Percentiles rank a stretch among this genome's conserved stretches.
These are phyloP conservation scores for Gymnothorax reevesii DNA, from an alignment of 2,797 vertebrate species.

Conservation along the genomic window DNA sequence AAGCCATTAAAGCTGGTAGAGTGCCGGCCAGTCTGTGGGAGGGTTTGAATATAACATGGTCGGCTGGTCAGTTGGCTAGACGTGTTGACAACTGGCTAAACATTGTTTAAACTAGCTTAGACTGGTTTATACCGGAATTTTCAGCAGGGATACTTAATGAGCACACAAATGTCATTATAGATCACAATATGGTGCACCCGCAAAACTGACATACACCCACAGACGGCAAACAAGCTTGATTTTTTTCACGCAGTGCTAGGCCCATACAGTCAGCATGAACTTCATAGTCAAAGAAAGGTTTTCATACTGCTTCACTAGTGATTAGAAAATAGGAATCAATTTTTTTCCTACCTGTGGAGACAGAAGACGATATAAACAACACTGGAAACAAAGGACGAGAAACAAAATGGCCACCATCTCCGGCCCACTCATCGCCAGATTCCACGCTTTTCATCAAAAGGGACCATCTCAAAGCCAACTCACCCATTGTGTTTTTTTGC, in stretches of 20 bases:
- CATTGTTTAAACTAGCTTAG: no score
- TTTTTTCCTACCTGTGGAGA: not conserved
- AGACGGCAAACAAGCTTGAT: not conserved
- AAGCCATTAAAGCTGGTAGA: no score
- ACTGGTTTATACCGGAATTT: no score
- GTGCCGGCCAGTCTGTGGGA: no score
- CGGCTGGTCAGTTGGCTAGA: no score
- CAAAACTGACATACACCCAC: not conserved
- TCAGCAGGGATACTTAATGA: not conserved
- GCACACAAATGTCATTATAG: conserved; percentile 5
- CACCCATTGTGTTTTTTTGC: not conserved
- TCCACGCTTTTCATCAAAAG: not conserved
- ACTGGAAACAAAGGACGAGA: not conserved
- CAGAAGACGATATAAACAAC: not conserved
- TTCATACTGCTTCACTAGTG: not conserved
- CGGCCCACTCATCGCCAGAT: not conserved
- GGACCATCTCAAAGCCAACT: not conserved
- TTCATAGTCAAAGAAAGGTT: not conserved
- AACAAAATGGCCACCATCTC: not conserved
- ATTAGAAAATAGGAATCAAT: not conserved
- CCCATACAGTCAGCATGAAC: not conserved
- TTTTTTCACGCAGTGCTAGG: not conserved
- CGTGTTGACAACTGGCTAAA: no score
- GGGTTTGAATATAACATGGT: no score
- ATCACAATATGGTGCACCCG: conserved; percentile 34